Evolutionary conservation across 2,797 vertebrate species (phyloP).

Genomic region (Acropternis orthonyx): DNA sequence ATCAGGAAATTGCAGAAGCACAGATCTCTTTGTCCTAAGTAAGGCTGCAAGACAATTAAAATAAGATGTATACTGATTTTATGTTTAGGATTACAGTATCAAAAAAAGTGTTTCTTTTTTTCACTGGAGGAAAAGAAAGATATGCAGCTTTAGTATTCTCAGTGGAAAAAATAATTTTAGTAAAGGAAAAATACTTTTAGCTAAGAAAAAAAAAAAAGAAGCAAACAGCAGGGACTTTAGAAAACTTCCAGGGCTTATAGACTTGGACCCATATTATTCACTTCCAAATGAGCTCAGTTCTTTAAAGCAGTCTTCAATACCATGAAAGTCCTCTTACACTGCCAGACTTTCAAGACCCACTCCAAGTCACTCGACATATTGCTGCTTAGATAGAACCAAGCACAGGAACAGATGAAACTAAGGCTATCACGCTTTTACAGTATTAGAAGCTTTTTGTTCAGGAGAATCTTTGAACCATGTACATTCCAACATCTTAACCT

Average conservation of each 20-base stretch:
- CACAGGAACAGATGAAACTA: neutral
- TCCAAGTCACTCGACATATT: constrained; percentile 18
- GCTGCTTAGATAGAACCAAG: constrained; percentile 15
- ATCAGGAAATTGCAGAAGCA: neutral
- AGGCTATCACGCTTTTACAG: constrained; percentile 1
- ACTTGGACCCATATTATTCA: neutral
- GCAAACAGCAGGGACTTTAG: neutral
- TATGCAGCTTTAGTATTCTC: neutral
- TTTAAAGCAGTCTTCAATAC: constrained; percentile 73
- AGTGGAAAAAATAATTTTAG: neutral
- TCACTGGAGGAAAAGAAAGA: neutral
- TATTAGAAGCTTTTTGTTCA: constrained; percentile 19
- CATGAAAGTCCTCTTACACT: constrained; percentile 71
- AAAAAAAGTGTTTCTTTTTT: neutral
- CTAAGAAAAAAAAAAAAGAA: neutral
- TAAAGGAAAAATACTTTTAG: neutral
- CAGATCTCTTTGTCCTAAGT: neutral
- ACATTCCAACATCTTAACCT: constrained; percentile 30
- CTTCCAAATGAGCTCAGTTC: constrained; percentile 72
- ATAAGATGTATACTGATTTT: neutral
- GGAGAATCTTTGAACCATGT: neutral
- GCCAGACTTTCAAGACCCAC: constrained; percentile 66
- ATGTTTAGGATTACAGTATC: neutral
- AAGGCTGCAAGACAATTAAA: neutral
- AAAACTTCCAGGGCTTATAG: neutral